These are phyloP conservation scores for Schizotus pectinicornis DNA, from an alignment of 2,888 invertebrate species.

Conservation along the genomic window DNA sequence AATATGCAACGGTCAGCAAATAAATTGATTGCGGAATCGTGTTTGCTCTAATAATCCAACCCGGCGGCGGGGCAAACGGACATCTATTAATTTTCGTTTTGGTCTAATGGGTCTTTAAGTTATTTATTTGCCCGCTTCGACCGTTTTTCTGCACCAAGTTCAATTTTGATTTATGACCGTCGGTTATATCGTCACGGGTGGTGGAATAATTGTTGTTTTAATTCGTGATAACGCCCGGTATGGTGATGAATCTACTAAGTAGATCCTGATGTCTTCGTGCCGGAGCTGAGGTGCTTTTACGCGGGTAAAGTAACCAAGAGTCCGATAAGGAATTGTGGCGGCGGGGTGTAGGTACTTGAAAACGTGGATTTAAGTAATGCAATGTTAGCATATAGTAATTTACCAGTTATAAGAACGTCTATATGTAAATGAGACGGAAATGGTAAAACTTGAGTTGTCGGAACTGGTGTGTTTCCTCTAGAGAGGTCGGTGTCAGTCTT, in stretches of 20 bases:
- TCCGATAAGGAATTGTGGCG: slow-evolving; percentile 20
- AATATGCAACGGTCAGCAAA: slow-evolving; percentile 36
- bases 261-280: too few relatives aligned
- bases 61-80: slow-evolving; percentile 29
- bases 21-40: slow-evolving; percentile 42
- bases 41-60: slow-evolving; percentile 36
- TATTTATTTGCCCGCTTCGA: slow-evolving; percentile 51
- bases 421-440: slow-evolving; percentile 45
- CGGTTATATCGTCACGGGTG: too few relatives aligned
- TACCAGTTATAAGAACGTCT: slow-evolving; percentile 43
- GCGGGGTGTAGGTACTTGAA: neutral
- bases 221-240: too few relatives aligned
- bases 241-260: too few relatives aligned
- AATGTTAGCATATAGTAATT: slow-evolving; percentile 43
- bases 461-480: slow-evolving; percentile 44
- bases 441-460: slow-evolving; percentile 46
- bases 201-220: too few relatives aligned
- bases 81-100: slow-evolving; percentile 55
- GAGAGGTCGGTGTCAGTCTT: slow-evolving; percentile 45
- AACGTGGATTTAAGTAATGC: slow-evolving; percentile 33
- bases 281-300: too few relatives aligned
- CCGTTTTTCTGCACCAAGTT: slow-evolving; percentile 41
- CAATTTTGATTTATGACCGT: slow-evolving; percentile 40
- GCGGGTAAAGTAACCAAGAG: neutral
- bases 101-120: slow-evolving; percentile 53